phyloP scores from a whole-genome alignment of 2,113 vertebrate species.

The Ochotona princeps region DNA sequence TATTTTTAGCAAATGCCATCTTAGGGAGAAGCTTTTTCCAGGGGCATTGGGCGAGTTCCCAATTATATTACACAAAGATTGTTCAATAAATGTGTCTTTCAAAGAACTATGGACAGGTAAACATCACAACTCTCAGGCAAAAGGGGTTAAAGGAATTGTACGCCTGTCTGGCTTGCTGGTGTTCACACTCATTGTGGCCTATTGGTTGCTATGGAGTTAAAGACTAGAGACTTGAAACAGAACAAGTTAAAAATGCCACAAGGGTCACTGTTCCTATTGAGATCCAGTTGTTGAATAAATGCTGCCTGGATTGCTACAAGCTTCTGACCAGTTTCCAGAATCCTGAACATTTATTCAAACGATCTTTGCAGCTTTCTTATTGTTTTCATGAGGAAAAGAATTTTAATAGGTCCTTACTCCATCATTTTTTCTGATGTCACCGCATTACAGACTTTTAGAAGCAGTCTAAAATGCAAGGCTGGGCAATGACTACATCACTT shows the following conservation, averaged over 20 bases:
- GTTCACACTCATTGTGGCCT: neutral
- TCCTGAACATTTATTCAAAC: conserved; percentile 1
- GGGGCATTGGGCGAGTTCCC: neutral
- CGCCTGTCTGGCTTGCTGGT: neutral
- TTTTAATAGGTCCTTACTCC: neutral
- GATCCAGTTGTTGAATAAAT: conserved; percentile 26
- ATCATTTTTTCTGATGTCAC: conserved; percentile 44
- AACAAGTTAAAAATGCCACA: neutral
- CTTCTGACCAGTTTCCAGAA: conserved; percentile 36
- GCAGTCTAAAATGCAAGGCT: conserved; percentile 43
- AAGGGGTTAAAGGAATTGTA: neutral
- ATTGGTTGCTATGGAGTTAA: neutral
- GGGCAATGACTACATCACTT: conserved; percentile 34
- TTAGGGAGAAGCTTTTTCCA: neutral
- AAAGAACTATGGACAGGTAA: neutral
- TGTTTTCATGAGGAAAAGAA: neutral
- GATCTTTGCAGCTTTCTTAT: conserved; percentile 17
- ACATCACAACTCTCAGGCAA: neutral
- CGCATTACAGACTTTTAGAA: conserved; percentile 22
- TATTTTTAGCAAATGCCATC: neutral
- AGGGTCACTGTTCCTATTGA: neutral
- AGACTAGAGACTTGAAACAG: neutral
- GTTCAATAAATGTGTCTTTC: conserved; percentile 1
- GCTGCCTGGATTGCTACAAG: neutral
- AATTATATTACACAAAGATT: conserved; percentile 25